phyloP scores from a whole-genome alignment of 2,797 vertebrate species.

The Chloroceryle inda region DNA sequence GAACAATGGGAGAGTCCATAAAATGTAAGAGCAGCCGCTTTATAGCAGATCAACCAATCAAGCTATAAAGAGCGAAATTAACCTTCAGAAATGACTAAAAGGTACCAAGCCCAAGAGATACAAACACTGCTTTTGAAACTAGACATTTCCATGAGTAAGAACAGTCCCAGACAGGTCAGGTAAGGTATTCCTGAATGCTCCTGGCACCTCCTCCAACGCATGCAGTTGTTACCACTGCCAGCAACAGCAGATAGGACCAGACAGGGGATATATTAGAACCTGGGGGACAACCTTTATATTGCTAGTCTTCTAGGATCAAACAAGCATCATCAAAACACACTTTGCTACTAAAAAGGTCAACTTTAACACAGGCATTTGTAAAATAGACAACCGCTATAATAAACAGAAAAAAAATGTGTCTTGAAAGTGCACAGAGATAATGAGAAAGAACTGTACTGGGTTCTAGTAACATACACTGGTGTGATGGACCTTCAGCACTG shows the following conservation, averaged over 20 bases:
- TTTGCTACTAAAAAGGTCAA: background rate
- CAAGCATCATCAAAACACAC: background rate
- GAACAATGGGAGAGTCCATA: background rate
- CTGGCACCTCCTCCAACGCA: background rate
- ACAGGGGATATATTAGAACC: background rate
- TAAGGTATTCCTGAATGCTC: background rate
- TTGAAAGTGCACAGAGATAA: background rate
- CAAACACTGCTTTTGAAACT: background rate
- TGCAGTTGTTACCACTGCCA: background rate
- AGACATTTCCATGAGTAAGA: background rate
- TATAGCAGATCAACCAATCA: background rate
- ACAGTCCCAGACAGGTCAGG: background rate
- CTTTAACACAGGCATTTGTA: background rate
- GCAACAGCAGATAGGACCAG: background rate
- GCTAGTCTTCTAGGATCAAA: background rate
- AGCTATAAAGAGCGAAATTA: background rate
- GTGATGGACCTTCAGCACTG: background rate
- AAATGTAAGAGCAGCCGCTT: background rate
- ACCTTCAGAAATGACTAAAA: background rate
- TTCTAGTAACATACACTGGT: accelerated
- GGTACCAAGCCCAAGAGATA: background rate
- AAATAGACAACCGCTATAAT: background rate
- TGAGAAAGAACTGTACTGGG: background rate
- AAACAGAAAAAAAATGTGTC: background rate
- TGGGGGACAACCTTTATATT: background rate